Percentiles rank a stretch among this genome's conserved stretches.
Evolutionary conservation across 2,888 invertebrate genomes (phyloP).

Genomic region (Galerucella pusilla): DNA sequence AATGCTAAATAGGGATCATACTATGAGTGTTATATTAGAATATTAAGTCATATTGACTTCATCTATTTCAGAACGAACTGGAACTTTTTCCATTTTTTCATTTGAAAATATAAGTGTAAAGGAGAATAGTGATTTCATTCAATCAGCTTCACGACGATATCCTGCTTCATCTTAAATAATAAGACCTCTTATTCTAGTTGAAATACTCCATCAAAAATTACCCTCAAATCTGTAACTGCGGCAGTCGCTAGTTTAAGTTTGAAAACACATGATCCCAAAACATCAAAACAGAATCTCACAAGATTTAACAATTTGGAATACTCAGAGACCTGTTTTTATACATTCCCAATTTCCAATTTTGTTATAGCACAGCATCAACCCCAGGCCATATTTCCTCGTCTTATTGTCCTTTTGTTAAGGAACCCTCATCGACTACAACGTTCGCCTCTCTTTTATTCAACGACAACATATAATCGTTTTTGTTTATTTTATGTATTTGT

Average conservation of each 20-base stretch:
- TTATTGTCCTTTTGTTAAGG: slow-evolving; percentile 34
- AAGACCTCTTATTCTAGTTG: no score
- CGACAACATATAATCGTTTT: slow-evolving; percentile 27
- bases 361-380: slow-evolving; percentile 14
- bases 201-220: no score
- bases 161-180: no score
- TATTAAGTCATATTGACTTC: no score
- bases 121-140: no score
- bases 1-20: no score
- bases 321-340: slow-evolving; percentile 20
- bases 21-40: no score
- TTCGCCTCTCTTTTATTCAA: slow-evolving; percentile 22
- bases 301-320: slow-evolving; percentile 15
- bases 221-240: no score
- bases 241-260: background rate
- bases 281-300: background rate
- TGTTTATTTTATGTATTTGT: slow-evolving; percentile 28
- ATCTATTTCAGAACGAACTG: no score
- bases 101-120: no score
- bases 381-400: slow-evolving; percentile 31
- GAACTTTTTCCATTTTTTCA: no score
- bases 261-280: background rate
- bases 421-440: slow-evolving; percentile 27
- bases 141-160: no score
- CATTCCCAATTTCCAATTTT: slow-evolving; percentile 30